Evolutionary conservation across 2,113 vertebrate genomes (phyloP), one percentile per base, ranked within the genome.

Genomic region (Lasiurus borealis): DNA sequence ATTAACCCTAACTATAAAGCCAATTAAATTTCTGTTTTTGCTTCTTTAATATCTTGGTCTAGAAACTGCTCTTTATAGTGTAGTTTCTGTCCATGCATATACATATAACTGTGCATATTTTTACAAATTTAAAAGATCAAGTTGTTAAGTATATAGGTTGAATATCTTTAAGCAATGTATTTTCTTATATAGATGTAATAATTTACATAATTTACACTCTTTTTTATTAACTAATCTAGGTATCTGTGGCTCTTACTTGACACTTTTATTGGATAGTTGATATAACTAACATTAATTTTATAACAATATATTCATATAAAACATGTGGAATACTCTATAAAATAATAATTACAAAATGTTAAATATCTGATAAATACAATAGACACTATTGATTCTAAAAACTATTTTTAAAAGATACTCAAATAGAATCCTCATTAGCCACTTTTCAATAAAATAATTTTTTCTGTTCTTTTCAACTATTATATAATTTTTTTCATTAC

Each of bases 41-140:
- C 11, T 81, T 87, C 23, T 62, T 52, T 91, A 81, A 71, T 80
- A 12, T 95, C 40, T 90, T 93, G 4, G 3, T 84, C 69, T 91
- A 85, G 25, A 77, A 25, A 84, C 8, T 94, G 4, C 23, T 87
- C 14, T 81, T 96, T 44, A 85, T 2, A 85, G 9, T 59, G 3
- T 46, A 64, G 19, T 54, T 86, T 69, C 15, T 9, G 27, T 54
- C 21, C 57, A 91, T 62, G 76, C 8, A 77, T 40, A 85, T 34
- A 59, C 19, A 86, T 54, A 19, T 23, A 86, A 31, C 11, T 86
- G 9, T 83, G 5, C 76, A 6, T 62, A 77, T 54, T 93, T 83
- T 93, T 90, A 71, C 6, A 80, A 91, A 87, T 71, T 90, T 93
- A 82, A 36, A 88, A 95, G 87, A 77, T 88, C 13, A 88, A 81